These are phyloP conservation scores for Gulo gulo DNA, from an alignment of 2,113 vertebrate species.

Conservation along the genomic window DNA sequence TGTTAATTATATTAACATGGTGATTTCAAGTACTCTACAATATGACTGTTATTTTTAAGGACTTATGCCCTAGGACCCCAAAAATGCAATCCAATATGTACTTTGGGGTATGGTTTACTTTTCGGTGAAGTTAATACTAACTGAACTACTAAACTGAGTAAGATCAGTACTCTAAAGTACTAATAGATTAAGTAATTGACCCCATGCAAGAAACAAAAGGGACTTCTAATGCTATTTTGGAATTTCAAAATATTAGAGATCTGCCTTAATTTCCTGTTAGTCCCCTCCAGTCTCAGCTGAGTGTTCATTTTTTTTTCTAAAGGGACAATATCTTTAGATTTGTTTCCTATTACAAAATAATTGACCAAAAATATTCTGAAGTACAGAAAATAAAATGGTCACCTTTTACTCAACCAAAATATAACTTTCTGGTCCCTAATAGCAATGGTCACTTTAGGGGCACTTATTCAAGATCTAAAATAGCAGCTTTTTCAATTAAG, in stretches of 20 bases:
- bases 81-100: neutral
- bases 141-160: neutral
- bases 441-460: neutral
- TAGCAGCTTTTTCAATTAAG: conserved; percentile 67
- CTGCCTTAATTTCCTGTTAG: conserved; percentile 34
- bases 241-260: conserved; percentile 36
- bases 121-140: conserved; percentile 2
- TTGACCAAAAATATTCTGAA: conserved; percentile 48
- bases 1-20: neutral
- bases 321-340: neutral
- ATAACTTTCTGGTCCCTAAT: conserved; percentile 33
- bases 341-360: conserved; percentile 30
- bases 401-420: neutral
- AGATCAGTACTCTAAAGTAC: neutral
- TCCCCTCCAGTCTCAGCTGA: conserved; percentile 15
- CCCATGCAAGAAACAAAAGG: conserved; percentile 21
- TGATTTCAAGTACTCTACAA: neutral
- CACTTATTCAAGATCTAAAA: conserved; percentile 62
- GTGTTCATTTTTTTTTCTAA: neutral
- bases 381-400: conserved; percentile 2
- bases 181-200: conserved; percentile 1
- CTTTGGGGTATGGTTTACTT: neutral
- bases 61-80: neutral
- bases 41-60: conserved; percentile 18
- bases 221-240: neutral